Evolutionary conservation across 2,113 vertebrate genomes (phyloP), one percentile per base, ranked within the genome.

Genomic region (Agapornis roseicollis): DNA sequence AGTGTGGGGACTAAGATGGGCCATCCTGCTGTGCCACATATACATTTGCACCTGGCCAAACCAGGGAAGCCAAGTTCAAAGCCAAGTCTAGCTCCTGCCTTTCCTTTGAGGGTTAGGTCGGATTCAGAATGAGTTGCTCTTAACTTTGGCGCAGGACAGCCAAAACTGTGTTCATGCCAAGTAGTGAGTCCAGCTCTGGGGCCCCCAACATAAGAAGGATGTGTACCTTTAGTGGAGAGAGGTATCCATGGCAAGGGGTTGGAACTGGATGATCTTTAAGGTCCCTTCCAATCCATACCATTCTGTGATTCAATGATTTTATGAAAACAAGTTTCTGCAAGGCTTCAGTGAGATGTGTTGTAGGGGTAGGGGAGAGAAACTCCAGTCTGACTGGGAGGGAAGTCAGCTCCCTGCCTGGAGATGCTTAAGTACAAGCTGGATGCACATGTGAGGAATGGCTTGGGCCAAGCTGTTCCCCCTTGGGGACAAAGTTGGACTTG

Each of bases 21-120:
- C 42, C 42, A 28, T 33, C 31, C 41, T 35, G 42, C 35, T 50
- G 35, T 20, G 63, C 31, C 66, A 37, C 39, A 9, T 20, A 13
- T 24, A 3, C 27, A 63, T 56, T 17, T 13, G n/a, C 68, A 28
- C 28, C n/a, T 33, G 46, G 22, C 14, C n/a, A 47, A 7, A 5
- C 22, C 5, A 6, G 10, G 23, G 49, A n/a, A 81, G 11, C 10
- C n/a, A 28, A 33, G 27, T 33, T 42, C 35, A 69, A 65, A 71
- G 37, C 64, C 44, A 52, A 28, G n/a, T 5, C 28, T n/a, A 65
- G 52, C 50, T 71, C 33, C 56, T 3, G 0, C 56, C 8, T 76
- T 50, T 13, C 49, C 42, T 65, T 41, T 1, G 0, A 41, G 44
- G 28, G 4, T 18, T 50, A 15, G 41, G 17, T 47, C 0, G 0